These are phyloP conservation scores for Papilio glaucus DNA, from an alignment of 1,140 invertebrate species.

Conservation along the genomic window DNA sequence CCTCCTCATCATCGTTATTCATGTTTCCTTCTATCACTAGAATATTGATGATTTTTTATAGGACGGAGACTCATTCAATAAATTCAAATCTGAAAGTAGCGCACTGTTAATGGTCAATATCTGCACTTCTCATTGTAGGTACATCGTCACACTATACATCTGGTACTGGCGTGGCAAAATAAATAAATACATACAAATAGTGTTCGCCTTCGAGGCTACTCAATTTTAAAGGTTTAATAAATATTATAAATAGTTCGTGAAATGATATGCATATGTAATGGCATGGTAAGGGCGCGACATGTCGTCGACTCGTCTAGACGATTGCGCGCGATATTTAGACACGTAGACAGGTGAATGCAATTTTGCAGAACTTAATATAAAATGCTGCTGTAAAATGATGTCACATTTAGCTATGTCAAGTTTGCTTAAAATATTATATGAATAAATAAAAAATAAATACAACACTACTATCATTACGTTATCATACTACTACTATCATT, in stretches of 20 bases:
- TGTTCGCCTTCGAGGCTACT: too few relatives aligned
- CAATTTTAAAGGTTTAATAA: too few relatives aligned
- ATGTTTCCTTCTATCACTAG: background rate
- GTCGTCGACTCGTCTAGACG: background rate
- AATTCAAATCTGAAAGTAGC: background rate
- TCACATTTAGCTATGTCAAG: background rate
- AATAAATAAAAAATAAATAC: too few relatives aligned
- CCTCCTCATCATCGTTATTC: slow-evolving; percentile 8
- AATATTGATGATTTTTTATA: background rate
- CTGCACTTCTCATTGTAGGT: background rate
- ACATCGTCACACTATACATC: too few relatives aligned
- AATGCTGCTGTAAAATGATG: background rate
- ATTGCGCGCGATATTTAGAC: background rate
- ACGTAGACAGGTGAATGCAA: background rate
- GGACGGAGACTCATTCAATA: background rate
- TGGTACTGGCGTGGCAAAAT: too few relatives aligned
- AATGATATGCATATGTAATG: too few relatives aligned
- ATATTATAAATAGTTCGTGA: too few relatives aligned
- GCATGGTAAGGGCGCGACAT: background rate
- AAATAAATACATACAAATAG: too few relatives aligned
- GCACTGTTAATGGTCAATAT: background rate
- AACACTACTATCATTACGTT: too few relatives aligned
- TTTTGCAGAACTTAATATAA: background rate
- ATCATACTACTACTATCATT: too few relatives aligned
- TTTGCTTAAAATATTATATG: too few relatives aligned